Evolutionary conservation across 2,797 vertebrate species (phyloP).

Genomic region (Falco cherrug): DNA sequence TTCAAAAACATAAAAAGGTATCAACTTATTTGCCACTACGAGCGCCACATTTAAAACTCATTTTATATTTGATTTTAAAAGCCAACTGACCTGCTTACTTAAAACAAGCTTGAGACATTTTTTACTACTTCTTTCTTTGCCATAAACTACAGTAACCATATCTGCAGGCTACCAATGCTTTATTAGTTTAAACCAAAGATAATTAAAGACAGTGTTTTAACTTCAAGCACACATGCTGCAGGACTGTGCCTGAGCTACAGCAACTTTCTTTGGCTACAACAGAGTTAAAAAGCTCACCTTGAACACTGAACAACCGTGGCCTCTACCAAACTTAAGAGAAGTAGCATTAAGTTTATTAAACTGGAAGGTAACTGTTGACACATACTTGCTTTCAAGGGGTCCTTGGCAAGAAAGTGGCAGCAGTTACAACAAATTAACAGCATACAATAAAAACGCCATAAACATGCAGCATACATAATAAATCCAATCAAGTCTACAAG

Average conservation of each 20-base stretch:
- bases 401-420: constrained; percentile 71
- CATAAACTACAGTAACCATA: background rate
- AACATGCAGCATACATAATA: constrained; percentile 79
- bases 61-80: background rate
- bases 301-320: background rate
- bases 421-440: constrained; percentile 83
- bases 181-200: background rate
- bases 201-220: background rate
- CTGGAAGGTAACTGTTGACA: constrained; percentile 73
- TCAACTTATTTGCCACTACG: background rate
- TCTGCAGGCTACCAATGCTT: background rate
- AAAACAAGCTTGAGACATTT: background rate
- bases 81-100: background rate
- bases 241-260: background rate
- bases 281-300: background rate
- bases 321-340: constrained; percentile 54
- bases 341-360: constrained; percentile 68
- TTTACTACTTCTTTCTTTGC: background rate
- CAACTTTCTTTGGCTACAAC: background rate
- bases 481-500: constrained; percentile 78
- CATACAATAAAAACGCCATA: constrained; percentile 81
- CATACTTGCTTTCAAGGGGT: constrained; percentile 72
- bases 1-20: background rate
- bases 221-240: background rate
- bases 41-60: background rate